Conservation (phyloP, 2,888 invertebrate species). For the Polymixis lichenea region DNA sequence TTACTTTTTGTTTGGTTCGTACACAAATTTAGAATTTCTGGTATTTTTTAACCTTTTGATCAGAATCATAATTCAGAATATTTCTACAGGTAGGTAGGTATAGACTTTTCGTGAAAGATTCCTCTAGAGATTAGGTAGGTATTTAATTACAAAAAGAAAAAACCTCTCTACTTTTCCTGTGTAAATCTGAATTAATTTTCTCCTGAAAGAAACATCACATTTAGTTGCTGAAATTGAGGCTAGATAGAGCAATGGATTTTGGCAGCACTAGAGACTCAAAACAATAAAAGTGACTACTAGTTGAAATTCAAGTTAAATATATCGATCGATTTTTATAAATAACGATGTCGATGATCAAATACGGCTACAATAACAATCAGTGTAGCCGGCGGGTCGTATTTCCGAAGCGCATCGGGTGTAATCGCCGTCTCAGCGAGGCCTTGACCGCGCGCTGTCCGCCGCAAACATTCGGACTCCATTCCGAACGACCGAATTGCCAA, state of each 20-base stretch:
- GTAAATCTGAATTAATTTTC: neutral
- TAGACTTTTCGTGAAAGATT: neutral
- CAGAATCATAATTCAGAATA: neutral
- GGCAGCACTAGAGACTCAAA: no score
- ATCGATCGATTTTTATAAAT: slow-evolving; percentile 10
- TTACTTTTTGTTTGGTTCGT: slow-evolving; percentile 23
- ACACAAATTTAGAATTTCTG: slow-evolving; percentile 15
- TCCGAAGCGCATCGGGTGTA: slow-evolving; percentile 78
- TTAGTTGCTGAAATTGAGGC: slow-evolving; percentile 1
- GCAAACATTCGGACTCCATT: slow-evolving; percentile 71
- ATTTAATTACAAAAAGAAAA: neutral
- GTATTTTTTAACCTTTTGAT: neutral
- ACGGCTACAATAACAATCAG: slow-evolving; percentile 71
- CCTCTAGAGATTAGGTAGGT: neutral
- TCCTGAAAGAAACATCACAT: neutral
- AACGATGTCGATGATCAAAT: slow-evolving; percentile 65
- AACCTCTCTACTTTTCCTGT: no score
- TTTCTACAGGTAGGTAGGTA: neutral
- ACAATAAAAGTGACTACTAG: neutral
- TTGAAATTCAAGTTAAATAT: slow-evolving; percentile 7
- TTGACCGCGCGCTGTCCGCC: slow-evolving; percentile 80
- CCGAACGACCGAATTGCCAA: slow-evolving; percentile 70
- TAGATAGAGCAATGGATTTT: slow-evolving; percentile 1
- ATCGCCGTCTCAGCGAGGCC: slow-evolving; percentile 81
- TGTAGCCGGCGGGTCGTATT: slow-evolving; percentile 72